Base-by-base conservation (phyloP, 2,113 vertebrate species). In the Pyrgilauda ruficollis region DNA sequence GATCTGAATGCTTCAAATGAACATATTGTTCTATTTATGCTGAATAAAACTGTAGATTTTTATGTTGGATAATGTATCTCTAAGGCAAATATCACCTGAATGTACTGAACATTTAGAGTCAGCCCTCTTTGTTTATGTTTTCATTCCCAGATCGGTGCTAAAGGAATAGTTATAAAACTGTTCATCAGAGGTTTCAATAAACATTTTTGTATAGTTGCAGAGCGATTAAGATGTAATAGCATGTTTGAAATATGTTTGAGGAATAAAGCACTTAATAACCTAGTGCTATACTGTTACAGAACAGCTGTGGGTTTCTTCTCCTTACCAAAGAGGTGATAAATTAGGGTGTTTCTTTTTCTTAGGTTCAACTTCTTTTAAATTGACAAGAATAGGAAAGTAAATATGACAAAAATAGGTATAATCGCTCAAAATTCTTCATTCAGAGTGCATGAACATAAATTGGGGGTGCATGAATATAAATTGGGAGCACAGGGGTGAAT, bases 221-320 rank as follows among this genome's bases (percentile, higher is more conserved):
- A 67, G 37, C 84, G 55, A 75, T 82, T 78, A 72, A 68, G 61
- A 23, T 76, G 18, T 58, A 85, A 39, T 62, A 75, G 49, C 2
- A 2, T 72, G 33, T 78, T 90, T 64, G 59, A 77, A 70, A 76
- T 37, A 41, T 1, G 3, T 56, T 87, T 91, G 35, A 74, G 30
- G 41, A 44, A 76, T 69, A 80, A 89, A 92, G 10, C 3, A 8
- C 33, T 77, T 69, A 61, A n/a, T 85, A 89, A 52, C 26, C 33
- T 18, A 72, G 28, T 0, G 0, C 43, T 85, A 2, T 35, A n/a
- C 21, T 69, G 4, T 66, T 84, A 82, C 27, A 68, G 61, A 62
- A 28, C 22, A 72, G 17, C 13, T 73, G 23, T 72, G 8, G 11
- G 52, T 62, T 75, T 62, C 73, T 59, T 21, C 46, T 70, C 15